These are phyloP conservation scores for Lamprotornis superbus DNA, from an alignment of 2,113 vertebrate species.

Conservation along the genomic window DNA sequence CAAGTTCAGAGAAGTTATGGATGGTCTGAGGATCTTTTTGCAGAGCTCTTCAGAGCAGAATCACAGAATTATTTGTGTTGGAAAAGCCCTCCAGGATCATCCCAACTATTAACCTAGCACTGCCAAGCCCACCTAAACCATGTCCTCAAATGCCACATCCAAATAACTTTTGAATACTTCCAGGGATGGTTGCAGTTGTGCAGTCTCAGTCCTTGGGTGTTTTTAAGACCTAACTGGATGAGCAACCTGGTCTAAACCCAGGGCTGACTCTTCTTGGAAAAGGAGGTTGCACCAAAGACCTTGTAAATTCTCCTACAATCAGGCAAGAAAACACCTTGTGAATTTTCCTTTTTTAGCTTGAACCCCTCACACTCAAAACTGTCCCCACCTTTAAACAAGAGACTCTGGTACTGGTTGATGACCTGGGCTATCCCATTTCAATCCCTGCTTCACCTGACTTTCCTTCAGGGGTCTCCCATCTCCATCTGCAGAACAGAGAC, in stretches of 20 bases:
- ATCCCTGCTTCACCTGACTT: background rate
- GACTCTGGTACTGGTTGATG: background rate
- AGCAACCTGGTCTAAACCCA: background rate
- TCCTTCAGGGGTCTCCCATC: accelerated
- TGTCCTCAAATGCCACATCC: background rate
- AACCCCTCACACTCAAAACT: background rate
- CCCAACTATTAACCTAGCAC: background rate
- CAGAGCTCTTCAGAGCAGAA: background rate
- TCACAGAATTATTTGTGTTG: background rate
- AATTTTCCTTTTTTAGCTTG: background rate
- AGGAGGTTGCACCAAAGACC: background rate
- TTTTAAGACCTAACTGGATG: background rate
- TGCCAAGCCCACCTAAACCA: background rate
- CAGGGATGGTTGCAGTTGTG: background rate
- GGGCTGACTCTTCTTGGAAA: background rate
- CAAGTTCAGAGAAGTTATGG: background rate
- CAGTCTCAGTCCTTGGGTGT: accelerated
- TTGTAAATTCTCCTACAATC: background rate
- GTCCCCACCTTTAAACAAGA: background rate
- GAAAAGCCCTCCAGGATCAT: background rate
- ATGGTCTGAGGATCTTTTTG: background rate
- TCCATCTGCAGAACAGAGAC: background rate
- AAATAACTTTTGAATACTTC: background rate
- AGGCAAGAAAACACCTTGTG: background rate
- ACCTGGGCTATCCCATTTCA: background rate